A percentile compares a stretch with the other conserved stretches of the same genome.
phyloP scores from a whole-genome alignment of 2,113 vertebrate genomes.

The Hypocryptadius cinnamomeus region DNA sequence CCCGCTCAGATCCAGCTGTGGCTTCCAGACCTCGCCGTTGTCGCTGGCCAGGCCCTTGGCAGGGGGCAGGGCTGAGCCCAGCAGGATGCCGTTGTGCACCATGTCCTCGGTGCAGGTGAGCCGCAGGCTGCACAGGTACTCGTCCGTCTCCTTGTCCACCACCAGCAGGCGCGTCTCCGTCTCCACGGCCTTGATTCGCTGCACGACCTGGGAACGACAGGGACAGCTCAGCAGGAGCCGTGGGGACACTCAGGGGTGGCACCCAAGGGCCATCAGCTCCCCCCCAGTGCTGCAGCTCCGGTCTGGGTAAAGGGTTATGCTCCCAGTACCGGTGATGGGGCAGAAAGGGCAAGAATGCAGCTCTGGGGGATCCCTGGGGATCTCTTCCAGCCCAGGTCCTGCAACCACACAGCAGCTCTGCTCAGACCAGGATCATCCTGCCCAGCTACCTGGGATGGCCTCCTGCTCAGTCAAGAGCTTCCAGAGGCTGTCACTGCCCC shows the following conservation, averaged over 20 bases:
- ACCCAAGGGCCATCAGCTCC: accelerated
- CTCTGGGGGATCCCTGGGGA: neutral
- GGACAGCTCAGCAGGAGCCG: neutral
- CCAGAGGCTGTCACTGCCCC: neutral
- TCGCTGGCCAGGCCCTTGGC: conserved; percentile 39
- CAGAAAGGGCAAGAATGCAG: neutral
- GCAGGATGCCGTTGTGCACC: conserved; percentile 67
- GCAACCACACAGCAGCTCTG: neutral
- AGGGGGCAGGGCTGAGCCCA: neutral
- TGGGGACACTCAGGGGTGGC: neutral
- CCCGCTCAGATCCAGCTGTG: conserved; percentile 36
- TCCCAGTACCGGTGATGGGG: accelerated
- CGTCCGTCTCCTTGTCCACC: conserved; percentile 87
- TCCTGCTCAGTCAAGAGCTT: neutral
- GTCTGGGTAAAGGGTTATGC: too few relatives aligned
- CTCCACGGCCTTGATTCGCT: conserved; percentile 82
- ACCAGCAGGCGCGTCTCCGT: conserved; percentile 84
- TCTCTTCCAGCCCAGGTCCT: neutral
- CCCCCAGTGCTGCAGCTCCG: accelerated
- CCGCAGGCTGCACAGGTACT: conserved; percentile 74
- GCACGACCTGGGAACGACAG: conserved; percentile 79
- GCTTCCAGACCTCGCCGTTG: conserved; percentile 79
- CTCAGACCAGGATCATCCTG: neutral
- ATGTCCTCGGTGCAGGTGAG: conserved; percentile 82
- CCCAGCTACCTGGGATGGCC: neutral